Conservation (phyloP, 2,113 vertebrate species). For the Miniopterus natalensis region DNA sequence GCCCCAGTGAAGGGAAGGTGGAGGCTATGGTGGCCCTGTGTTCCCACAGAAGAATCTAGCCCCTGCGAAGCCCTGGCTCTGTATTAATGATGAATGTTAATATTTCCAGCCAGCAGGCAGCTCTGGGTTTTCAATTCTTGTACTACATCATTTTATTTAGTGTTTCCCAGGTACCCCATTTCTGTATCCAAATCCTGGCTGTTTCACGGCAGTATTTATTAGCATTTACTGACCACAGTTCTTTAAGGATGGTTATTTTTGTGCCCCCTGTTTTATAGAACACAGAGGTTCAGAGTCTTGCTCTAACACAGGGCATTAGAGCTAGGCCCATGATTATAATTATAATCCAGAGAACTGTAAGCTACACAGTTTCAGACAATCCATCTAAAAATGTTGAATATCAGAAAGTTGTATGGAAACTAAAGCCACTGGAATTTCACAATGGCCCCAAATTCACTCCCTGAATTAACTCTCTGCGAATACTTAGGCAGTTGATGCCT, state of each 20-base stretch:
- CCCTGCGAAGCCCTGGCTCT: background rate
- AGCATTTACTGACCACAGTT: constrained; percentile 9
- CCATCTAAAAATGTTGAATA: background rate
- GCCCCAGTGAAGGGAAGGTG: background rate
- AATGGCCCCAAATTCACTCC: constrained; percentile 8
- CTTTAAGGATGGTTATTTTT: constrained; percentile 26
- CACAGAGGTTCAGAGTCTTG: background rate
- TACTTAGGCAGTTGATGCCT: background rate
- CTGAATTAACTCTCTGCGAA: constrained; percentile 50
- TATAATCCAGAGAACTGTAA: background rate
- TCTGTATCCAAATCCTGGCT: constrained; percentile 28
- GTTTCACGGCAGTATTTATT: constrained; percentile 47
- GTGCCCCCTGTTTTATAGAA: constrained; percentile 23
- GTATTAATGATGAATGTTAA: background rate
- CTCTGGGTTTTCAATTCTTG: background rate
- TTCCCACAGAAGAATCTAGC: background rate
- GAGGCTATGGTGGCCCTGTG: background rate
- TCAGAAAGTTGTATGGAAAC: constrained; percentile 53
- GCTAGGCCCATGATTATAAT: background rate
- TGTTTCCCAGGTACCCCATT: background rate
- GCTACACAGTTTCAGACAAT: background rate
- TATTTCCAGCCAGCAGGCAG: constrained; percentile 26
- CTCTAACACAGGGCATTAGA: background rate
- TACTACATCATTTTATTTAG: background rate
- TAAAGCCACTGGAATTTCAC: constrained; percentile 54